These are phyloP conservation scores for Pollenia amentaria DNA, from an alignment of 2,888 invertebrate genomes.

Conservation along the genomic window DNA sequence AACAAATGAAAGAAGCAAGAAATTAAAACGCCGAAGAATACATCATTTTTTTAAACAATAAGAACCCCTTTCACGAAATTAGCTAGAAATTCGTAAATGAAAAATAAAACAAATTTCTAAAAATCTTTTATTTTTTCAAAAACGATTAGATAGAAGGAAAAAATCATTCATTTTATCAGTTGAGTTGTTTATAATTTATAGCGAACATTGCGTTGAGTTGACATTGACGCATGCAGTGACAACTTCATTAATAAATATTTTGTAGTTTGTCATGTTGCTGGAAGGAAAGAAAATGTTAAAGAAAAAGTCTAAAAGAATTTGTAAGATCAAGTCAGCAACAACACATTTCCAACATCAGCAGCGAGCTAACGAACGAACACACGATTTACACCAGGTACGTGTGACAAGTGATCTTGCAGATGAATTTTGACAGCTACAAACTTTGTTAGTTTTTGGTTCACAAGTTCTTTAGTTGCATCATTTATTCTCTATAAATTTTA, in stretches of 20 bases:
- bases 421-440: constrained; percentile 81
- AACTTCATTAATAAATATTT: constrained; percentile 82
- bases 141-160: constrained; percentile 26
- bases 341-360: constrained; percentile 4
- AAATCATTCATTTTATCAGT: constrained; percentile 31
- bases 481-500: constrained; percentile 43
- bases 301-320: constrained; percentile 21
- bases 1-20: constrained; percentile 8
- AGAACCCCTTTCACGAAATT: constrained; percentile 63
- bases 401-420: constrained; percentile 82
- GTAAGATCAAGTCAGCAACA: constrained; percentile 37
- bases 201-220: constrained; percentile 64
- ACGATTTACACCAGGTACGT: constrained; percentile 49
- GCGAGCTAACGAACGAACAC: constrained; percentile 22
- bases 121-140: constrained; percentile 16
- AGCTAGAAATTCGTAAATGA: constrained; percentile 55
- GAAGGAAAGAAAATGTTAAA: constrained; percentile 33
- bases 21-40: constrained; percentile 42
- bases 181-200: constrained; percentile 66
- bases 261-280: constrained; percentile 64
- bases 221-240: constrained; percentile 79
- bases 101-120: not conserved
- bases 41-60: constrained; percentile 58
- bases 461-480: constrained; percentile 44
- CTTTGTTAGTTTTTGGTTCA: constrained; percentile 65